phyloP scores from a whole-genome alignment of 2,888 invertebrate species.

The Aphrophora alni region DNA sequence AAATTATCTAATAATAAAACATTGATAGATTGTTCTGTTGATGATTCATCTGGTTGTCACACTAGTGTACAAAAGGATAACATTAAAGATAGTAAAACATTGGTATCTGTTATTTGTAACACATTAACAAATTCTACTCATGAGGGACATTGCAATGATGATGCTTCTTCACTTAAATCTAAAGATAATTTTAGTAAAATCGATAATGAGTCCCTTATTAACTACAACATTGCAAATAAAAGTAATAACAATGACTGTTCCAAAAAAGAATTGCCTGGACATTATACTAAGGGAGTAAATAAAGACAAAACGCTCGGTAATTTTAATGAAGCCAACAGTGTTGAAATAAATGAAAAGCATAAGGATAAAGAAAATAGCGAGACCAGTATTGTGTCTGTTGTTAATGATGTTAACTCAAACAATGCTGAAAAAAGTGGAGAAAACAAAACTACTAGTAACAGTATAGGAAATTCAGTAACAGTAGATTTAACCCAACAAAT shows the following conservation, averaged over 20 bases:
- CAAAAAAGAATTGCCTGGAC: background rate
- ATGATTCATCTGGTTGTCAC: background rate
- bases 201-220: background rate
- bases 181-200: too few species aligned
- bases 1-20: background rate
- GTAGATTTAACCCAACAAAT: too few species aligned
- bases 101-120: too few species aligned
- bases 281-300: too few species aligned
- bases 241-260: background rate
- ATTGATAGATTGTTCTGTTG: background rate
- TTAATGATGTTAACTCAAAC: background rate
- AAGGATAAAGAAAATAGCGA: background rate
- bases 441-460: background rate
- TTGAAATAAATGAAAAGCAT: background rate
- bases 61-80: too few species aligned
- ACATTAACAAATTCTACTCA: too few species aligned
- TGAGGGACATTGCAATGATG: background rate
- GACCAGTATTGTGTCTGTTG: background rate
- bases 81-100: too few species aligned
- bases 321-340: background rate
- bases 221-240: background rate
- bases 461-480: background rate
- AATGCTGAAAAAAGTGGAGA: background rate
- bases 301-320: too few species aligned
- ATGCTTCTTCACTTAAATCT: background rate